Conservation (phyloP, 2,113 vertebrate species). For the Cephalopterus ornatus region DNA sequence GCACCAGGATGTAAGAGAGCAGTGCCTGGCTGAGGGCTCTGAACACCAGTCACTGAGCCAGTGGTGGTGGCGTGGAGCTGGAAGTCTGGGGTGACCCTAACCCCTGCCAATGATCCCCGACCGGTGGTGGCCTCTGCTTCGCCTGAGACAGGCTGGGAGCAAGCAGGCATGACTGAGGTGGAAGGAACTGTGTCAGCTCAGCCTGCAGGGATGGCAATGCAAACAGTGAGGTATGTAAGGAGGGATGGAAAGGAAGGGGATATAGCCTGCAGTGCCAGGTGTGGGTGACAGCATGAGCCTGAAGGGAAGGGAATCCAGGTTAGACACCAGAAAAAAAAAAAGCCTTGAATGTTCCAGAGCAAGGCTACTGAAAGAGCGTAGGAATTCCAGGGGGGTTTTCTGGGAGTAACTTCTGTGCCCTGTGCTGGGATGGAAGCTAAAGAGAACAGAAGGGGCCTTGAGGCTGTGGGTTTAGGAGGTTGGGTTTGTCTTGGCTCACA, state of each 20-base stretch:
- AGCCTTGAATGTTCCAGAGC: background rate
- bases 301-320: background rate
- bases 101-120: no score
- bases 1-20: background rate
- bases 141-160: background rate
- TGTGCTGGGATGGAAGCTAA: background rate
- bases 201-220: background rate
- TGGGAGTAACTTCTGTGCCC: background rate
- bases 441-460: background rate
- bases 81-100: no score
- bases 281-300: background rate
- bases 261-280: background rate
- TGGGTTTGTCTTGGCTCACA: background rate
- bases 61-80: rapidly evolving
- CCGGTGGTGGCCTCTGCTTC: background rate
- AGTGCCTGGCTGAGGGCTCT: background rate
- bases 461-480: background rate
- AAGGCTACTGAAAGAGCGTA: background rate
- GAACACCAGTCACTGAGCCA: background rate
- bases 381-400: background rate
- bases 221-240: background rate
- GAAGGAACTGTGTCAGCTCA: background rate
- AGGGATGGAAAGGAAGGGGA: background rate
- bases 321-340: background rate
- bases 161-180: background rate